Base-by-base conservation (phyloP, 2,113 vertebrate genomes). In the Burhinus oedicnemus region DNA sequence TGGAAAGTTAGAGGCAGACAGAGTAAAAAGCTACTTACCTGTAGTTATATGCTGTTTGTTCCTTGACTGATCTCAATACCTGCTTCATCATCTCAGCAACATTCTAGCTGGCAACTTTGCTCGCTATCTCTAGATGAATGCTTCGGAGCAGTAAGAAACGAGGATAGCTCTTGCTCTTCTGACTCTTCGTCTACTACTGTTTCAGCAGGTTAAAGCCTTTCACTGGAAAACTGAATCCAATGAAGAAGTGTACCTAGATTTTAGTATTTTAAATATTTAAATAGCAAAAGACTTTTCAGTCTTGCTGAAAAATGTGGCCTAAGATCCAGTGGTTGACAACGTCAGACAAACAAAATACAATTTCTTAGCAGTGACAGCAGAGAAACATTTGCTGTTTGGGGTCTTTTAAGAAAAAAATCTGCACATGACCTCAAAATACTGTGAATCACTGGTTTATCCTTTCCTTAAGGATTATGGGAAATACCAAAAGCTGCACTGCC, bases 1-100 rank as follows among this genome's bases (percentile, higher is more conserved):
- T 0, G 9, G 27, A 45, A 82, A 91, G 64, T 51, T 1, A 68
- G 26, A 69, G 25, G 61, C 25, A 61, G 20, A 62, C 9, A 36
- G 19, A 76, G n/a, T 66, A 26, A 68, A 92, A 83, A 81, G 47
- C 61, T 72, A 82, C 89, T 96, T 96, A 95, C 95, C 81, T 82
- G 34, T 47, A 21, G 18, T 64, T 66, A 74, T 0, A 42, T 1
- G 21, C 34, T 34, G 26, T 36, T 71, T 40, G 42, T 34, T 87
- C 44, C 62, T 76, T 22, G n/a, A 40, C 34, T 26, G 21, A 68
- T 76, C 44, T 78, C 42, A 6, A 1, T n/a, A 57, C 51, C 79
- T 64, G 71, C 38, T 90, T 74, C 9, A 3, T 54, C 38, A 42
- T 21, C 57, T 80, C 61, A 42, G 65, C 65, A 87, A 25, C 44